phyloP scores from a whole-genome alignment of 1,140 invertebrate species.

The Antheraea pernyi region DNA sequence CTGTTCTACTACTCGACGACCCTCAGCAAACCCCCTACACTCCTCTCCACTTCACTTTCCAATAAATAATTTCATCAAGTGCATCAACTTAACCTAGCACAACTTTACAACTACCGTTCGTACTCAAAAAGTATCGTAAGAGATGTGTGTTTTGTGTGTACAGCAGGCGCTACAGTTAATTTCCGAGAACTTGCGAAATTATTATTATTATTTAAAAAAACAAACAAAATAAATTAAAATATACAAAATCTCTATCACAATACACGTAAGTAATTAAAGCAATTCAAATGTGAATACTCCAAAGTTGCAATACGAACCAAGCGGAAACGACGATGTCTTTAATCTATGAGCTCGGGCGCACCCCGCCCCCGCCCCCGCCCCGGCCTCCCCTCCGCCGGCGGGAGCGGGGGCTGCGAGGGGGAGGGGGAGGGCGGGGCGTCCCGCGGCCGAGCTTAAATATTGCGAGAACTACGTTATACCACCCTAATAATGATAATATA shows the following conservation, averaged over 20 bases:
- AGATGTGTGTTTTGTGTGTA: conserved; percentile 35
- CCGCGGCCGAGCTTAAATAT: neutral
- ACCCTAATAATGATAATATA: conserved; percentile 51
- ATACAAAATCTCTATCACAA: conserved; percentile 79
- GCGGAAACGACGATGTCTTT: conserved; percentile 37
- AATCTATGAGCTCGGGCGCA: conserved; percentile 13
- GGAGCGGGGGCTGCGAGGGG: no score
- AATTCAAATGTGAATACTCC: conserved; percentile 75
- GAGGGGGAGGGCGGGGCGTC: neutral
- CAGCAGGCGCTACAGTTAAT: conserved; percentile 53
- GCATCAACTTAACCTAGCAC: conserved; percentile 72
- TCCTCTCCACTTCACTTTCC: neutral
- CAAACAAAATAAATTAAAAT: conserved; percentile 76
- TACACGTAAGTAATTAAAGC: conserved; percentile 79
- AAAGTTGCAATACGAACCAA: conserved; percentile 67
- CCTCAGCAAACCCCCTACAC: no score
- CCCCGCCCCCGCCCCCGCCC: neutral
- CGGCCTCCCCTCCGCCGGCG: no score
- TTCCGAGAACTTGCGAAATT: conserved; percentile 73
- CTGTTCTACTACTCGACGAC: no score
- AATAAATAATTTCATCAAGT: conserved; percentile 34
- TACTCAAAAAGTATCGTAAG: conserved; percentile 58
- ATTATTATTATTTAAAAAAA: no score
- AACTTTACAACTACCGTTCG: conserved; percentile 69
- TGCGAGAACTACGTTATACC: conserved; percentile 40